A percentile compares a stretch with the other conserved stretches of the same genome.
phyloP scores from a whole-genome alignment of 2,113 vertebrate genomes.

The Hucho hucho region DNA sequence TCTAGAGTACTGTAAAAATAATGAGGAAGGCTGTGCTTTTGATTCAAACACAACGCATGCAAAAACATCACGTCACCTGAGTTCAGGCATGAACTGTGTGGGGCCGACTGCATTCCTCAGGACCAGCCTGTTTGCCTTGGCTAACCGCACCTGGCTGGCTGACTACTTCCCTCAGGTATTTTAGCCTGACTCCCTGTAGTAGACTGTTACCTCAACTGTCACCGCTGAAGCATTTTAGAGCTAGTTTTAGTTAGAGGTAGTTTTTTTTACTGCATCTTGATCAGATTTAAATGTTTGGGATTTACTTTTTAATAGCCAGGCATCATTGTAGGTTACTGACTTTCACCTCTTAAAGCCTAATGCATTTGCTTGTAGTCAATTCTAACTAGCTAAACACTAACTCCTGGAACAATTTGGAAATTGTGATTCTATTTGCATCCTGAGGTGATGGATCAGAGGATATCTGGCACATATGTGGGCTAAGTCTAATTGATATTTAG shows the following conservation, averaged over 20 bases:
- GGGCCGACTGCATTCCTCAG: not conserved
- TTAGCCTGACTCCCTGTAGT: constrained; percentile 15
- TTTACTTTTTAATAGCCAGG: not conserved
- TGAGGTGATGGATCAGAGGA: constrained; percentile 38
- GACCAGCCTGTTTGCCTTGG: constrained; percentile 26
- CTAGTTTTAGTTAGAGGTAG: not conserved
- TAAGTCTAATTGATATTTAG: constrained; percentile 65
- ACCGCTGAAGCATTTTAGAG: not conserved
- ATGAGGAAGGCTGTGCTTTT: not conserved
- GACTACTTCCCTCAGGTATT: constrained; percentile 33
- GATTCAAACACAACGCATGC: not conserved
- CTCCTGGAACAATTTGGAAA: constrained; percentile 27
- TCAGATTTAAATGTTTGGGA: not conserved
- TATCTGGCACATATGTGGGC: constrained; percentile 53
- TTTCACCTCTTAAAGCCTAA: not conserved
- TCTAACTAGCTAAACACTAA: not conserved
- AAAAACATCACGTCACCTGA: not conserved
- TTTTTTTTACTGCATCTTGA: not conserved
- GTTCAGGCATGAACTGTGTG: not conserved
- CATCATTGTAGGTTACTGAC: not conserved
- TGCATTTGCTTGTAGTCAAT: not conserved
- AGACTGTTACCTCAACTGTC: not conserved
- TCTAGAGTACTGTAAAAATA: no score
- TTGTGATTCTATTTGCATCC: constrained; percentile 36
- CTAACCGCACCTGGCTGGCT: constrained; percentile 29